phyloP scores from a whole-genome alignment of 2,888 invertebrate species.

The Odontothrips loti region DNA sequence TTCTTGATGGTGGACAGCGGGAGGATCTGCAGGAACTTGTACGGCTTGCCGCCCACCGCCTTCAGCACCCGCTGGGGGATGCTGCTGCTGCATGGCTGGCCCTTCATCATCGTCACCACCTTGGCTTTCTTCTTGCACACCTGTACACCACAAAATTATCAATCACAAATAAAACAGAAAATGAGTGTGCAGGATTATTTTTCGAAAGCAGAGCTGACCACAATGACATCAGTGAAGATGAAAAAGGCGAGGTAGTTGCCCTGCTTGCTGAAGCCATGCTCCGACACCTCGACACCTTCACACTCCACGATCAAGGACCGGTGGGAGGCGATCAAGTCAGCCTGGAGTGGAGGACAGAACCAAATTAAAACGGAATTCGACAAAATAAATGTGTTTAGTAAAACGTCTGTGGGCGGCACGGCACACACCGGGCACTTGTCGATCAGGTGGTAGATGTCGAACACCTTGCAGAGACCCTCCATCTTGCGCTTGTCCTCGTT shows the following conservation, averaged over 20 bases:
- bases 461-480: conserved; percentile 89
- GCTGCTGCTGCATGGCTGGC: conserved; percentile 53
- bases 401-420: no score
- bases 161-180: neutral
- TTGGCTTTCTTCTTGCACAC: conserved; percentile 63
- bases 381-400: neutral
- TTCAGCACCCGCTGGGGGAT: conserved; percentile 48
- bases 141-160: neutral
- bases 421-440: conserved; percentile 83
- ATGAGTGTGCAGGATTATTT: neutral
- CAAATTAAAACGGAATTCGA: conserved; percentile 28
- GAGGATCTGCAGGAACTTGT: conserved; percentile 84
- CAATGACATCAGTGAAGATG: conserved; percentile 87
- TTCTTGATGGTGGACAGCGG: conserved; percentile 81
- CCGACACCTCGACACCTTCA: conserved; percentile 80
- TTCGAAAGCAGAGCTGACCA: conserved; percentile 58
- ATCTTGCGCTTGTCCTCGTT: conserved; percentile 96
- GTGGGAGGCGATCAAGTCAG: conserved; percentile 86
- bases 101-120: conserved; percentile 62
- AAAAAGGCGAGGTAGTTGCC: conserved; percentile 82
- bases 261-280: conserved; percentile 68
- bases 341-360: conserved; percentile 52
- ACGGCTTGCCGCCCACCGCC: conserved; percentile 58
- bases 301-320: conserved; percentile 79
- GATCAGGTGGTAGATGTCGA: conserved; percentile 94